Base-by-base conservation (phyloP, 2,797 vertebrate genomes). In the Perodicticus potto region DNA sequence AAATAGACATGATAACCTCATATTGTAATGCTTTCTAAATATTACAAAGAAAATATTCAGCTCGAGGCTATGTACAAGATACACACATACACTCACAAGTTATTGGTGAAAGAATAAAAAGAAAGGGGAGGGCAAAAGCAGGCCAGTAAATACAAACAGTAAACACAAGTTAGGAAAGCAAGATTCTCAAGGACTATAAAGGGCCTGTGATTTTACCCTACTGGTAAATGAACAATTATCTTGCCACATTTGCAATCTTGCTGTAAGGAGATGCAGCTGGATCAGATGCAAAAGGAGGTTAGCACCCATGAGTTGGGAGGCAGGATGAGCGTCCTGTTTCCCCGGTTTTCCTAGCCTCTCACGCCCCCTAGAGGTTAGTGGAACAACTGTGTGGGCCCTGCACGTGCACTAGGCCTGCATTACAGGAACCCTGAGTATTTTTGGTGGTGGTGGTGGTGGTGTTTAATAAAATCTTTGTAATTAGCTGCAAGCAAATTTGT, bases 321-420 rank as follows among this genome's bases (percentile, higher is more conserved):
- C 23, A 72, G 32, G 40, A 43, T 32, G 34, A 49, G 34, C 61
- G 49, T 77, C 23, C 43, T 17, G 3, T 34, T 19, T 7, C 14
- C 37, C 10, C 1, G 2, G 37, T 40, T 37, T 9, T 25, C 25
- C 11, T 27, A 6, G 29, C 2, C 37, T 73, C 25, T 59, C 29
- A 45, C 13, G 45, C 19, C 34, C 19, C 1, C 43, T 43, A 34
- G 45, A 59, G 1, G 4, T 45, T 67, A 11, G 19, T 20, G 34
- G 37, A 45, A 2, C 20, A 57, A 57, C 9, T 8, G 12, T 3
- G 1, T 7, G 22, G 22, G 22, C 7, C 7, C 7, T 5, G 25
- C 13, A 14, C 12, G 61, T 14, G 7, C 20, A 19, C 17, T 25
- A 2, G 8, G 12, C 74, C 11, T 25, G 59, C 23, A 55, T 23